Conservation (phyloP, 92 coral and sea anemone species). For the Porites rus region DNA sequence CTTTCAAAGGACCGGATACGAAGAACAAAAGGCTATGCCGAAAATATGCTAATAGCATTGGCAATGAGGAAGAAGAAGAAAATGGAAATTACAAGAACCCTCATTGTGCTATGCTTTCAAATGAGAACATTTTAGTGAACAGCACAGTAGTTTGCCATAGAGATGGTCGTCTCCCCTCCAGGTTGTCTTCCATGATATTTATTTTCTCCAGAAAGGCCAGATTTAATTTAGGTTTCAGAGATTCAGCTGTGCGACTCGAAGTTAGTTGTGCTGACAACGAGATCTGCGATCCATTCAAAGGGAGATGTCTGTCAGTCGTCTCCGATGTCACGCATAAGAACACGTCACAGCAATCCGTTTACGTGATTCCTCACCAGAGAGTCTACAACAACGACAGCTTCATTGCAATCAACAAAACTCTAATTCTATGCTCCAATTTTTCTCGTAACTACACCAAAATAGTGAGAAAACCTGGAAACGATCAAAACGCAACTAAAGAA, state of each 20-base stretch:
- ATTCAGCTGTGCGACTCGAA: not conserved
- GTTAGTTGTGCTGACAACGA: not conserved
- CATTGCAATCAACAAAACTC: not conserved
- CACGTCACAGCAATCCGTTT: not conserved
- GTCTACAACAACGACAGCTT: constrained; percentile 15
- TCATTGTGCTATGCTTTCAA: not conserved
- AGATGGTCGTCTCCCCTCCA: not conserved
- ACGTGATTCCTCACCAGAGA: not conserved
- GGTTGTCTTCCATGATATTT: not conserved
- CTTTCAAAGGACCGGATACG: not conserved
- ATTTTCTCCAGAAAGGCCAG: not conserved
- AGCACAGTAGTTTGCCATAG: not conserved
- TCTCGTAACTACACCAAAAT: not conserved
- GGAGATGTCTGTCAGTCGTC: not conserved
- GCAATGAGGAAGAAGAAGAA: too few species aligned
- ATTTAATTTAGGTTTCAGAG: not conserved
- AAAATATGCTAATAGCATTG: not conserved
- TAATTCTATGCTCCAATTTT: not conserved
- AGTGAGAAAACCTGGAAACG: too few species aligned
- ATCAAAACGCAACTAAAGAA: too few species aligned
- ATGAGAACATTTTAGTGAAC: not conserved
- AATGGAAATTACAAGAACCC: not conserved
- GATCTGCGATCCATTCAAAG: not conserved
- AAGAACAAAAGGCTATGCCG: not conserved
- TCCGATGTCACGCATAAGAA: not conserved